Evolutionary conservation across 2,888 invertebrate species (phyloP).

Genomic region (Drosophila seclusa): DNA sequence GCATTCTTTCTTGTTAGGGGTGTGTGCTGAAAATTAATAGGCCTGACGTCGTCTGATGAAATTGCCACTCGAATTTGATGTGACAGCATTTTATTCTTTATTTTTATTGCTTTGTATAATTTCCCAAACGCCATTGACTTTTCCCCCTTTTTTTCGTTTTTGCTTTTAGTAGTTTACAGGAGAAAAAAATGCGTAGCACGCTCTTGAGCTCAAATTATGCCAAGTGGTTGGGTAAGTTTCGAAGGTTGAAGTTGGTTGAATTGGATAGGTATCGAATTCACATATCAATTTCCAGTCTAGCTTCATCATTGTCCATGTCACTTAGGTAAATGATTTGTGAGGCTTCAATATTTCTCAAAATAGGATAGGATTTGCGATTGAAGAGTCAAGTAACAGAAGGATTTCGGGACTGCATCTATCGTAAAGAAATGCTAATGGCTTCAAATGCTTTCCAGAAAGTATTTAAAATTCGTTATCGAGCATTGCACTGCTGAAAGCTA

Average conservation of each 20-base stretch:
- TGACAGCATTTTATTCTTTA: slow-evolving; percentile 73
- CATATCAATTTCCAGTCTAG: slow-evolving; percentile 38
- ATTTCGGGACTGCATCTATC: slow-evolving; percentile 4
- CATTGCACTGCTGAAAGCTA: background rate
- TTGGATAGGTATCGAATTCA: slow-evolving; percentile 59
- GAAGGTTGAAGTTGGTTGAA: slow-evolving; percentile 46
- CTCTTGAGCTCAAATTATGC: slow-evolving; percentile 72
- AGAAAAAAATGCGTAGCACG: slow-evolving; percentile 51
- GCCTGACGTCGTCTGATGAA: slow-evolving; percentile 52
- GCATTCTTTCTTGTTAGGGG: slow-evolving; percentile 17
- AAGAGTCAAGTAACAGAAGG: slow-evolving; percentile 23
- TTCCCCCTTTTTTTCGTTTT: slow-evolving; percentile 18
- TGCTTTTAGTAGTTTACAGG: slow-evolving; percentile 39
- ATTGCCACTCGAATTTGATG: slow-evolving; percentile 78
- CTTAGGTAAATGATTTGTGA: slow-evolving; percentile 51
- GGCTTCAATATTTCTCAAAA: slow-evolving; percentile 14
- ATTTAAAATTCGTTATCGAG: background rate
- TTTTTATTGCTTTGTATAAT: slow-evolving; percentile 69
- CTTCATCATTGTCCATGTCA: slow-evolving; percentile 47
- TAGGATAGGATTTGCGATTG: background rate
- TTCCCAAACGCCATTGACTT: slow-evolving; percentile 35
- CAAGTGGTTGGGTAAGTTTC: slow-evolving; percentile 72
- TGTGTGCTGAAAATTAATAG: slow-evolving; percentile 63
- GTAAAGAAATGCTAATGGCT: background rate
- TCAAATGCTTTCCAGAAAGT: background rate